Evolutionary conservation across 2,797 vertebrate species (phyloP).

Genomic region (Prionace glauca): DNA sequence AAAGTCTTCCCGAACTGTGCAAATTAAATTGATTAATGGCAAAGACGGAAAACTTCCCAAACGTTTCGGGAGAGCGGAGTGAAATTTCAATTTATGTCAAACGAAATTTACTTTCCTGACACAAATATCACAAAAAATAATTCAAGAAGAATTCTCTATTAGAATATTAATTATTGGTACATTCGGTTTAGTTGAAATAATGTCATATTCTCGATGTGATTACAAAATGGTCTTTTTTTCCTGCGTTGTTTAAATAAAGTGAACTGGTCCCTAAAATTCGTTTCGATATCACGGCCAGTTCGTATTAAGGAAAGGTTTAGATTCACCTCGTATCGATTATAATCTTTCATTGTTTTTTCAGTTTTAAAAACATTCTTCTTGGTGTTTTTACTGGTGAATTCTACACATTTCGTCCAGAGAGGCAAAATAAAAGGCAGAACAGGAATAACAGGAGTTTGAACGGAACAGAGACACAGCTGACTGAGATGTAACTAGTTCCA

Average conservation of each 20-base stretch:
- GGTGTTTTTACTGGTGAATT: constrained; percentile 9
- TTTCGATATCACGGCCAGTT: too few species aligned
- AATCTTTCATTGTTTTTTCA: background rate
- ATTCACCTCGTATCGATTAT: background rate
- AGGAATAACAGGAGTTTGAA: background rate
- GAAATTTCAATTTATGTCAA: background rate
- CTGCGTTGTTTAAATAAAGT: background rate
- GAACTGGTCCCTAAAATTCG: background rate
- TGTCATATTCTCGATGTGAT: background rate
- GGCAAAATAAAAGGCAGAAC: background rate
- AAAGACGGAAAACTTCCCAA: background rate
- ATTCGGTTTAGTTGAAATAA: background rate
- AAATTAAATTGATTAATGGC: background rate
- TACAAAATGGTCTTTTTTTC: background rate
- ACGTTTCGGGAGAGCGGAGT: background rate
- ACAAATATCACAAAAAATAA: background rate
- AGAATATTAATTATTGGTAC: background rate
- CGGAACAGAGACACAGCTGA: constrained; percentile 29
- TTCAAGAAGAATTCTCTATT: background rate
- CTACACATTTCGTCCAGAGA: background rate
- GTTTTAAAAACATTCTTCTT: background rate
- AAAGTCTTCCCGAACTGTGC: too few species aligned
- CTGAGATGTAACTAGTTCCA: constrained; percentile 26
- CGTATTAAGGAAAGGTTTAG: background rate
- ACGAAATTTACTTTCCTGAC: background rate